These are phyloP conservation scores for Synchiropus splendidus DNA, from an alignment of 2,113 vertebrate species.

Conservation along the genomic window DNA sequence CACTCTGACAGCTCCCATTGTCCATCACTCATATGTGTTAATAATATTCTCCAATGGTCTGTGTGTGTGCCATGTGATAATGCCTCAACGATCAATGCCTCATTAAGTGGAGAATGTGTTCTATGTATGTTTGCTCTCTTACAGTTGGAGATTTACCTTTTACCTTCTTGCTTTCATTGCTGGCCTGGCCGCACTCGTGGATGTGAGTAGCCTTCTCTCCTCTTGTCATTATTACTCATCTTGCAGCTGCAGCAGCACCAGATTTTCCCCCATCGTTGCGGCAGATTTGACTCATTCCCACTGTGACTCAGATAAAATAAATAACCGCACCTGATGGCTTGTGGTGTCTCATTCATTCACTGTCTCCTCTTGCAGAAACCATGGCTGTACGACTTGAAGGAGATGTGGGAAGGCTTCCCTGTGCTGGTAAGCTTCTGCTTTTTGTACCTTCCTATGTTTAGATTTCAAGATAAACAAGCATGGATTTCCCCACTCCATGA, in stretches of 20 bases:
- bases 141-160: slow-evolving; percentile 94
- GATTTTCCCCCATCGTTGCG: background rate
- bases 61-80: slow-evolving; percentile 11
- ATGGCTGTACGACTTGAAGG: slow-evolving; percentile 85
- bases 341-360: slow-evolving; percentile 16
- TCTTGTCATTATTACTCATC: background rate
- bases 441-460: background rate
- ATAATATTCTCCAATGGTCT: background rate
- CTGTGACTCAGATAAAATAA: slow-evolving; percentile 3
- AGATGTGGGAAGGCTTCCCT: slow-evolving; percentile 90
- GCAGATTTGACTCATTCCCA: slow-evolving; percentile 11
- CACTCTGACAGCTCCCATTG: slow-evolving; percentile 12
- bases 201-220: slow-evolving; percentile 71
- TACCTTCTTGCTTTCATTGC: slow-evolving; percentile 92
- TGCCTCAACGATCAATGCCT: slow-evolving; percentile 15
- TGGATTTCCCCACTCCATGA: too few relatives aligned
- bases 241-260: too few relatives aligned
- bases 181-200: slow-evolving; percentile 82
- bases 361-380: slow-evolving; percentile 73
- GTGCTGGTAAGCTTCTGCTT: slow-evolving; percentile 68
- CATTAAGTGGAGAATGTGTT: slow-evolving; percentile 43
- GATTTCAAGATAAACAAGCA: too few relatives aligned
- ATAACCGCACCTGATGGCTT: slow-evolving; percentile 19
- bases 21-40: slow-evolving; percentile 5
- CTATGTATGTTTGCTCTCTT: slow-evolving; percentile 67